phyloP scores from a whole-genome alignment of 2,797 vertebrate genomes.

The Bucorvus abyssinicus region DNA sequence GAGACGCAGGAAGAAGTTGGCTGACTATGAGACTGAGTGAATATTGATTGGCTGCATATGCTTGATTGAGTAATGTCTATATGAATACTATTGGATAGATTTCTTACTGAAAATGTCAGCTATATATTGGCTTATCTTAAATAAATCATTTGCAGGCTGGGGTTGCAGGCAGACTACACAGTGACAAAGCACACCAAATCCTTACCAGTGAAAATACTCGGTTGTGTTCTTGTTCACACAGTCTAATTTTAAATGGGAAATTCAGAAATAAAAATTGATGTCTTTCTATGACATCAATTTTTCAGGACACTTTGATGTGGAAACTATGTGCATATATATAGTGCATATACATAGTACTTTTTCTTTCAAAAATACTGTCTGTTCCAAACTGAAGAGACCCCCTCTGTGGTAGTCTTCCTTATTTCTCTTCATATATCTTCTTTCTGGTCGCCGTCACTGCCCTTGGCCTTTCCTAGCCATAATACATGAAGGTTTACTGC shows the following conservation, averaged over 20 bases:
- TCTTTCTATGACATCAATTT: background rate
- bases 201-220: background rate
- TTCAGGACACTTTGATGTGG: background rate
- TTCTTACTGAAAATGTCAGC: background rate
- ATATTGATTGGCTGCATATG: background rate
- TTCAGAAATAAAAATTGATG: background rate
- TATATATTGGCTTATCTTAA: background rate
- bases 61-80: background rate
- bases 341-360: background rate
- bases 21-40: background rate
- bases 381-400: background rate
- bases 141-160: background rate
- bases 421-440: background rate
- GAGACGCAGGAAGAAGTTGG: slow-evolving; percentile 26
- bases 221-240: background rate
- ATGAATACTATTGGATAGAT: background rate
- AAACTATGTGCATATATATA: background rate
- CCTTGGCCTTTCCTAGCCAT: background rate
- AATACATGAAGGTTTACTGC: background rate
- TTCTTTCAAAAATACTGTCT: background rate
- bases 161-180: background rate
- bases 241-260: background rate
- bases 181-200: background rate
- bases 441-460: background rate
- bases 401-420: background rate